A percentile compares a stretch with the other conserved stretches of the same genome.
phyloP scores from a whole-genome alignment of 1,140 invertebrate genomes.

The Drosophila sechellia region DNA sequence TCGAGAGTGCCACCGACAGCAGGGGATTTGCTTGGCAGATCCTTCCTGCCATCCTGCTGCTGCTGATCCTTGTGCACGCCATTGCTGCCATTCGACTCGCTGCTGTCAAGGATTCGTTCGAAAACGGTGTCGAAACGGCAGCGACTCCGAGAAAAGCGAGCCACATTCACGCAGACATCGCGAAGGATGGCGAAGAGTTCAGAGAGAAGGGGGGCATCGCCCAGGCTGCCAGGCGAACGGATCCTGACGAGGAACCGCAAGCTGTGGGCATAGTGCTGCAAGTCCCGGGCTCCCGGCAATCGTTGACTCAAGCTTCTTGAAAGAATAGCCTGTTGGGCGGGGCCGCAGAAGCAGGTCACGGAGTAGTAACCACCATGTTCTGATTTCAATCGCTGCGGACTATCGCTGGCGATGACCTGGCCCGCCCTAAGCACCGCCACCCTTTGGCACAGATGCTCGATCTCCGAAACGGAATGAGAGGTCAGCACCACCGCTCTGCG shows the following conservation, averaged over 20 bases:
- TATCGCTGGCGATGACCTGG: conserved; percentile 89
- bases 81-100: conserved; percentile 11
- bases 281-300: conserved; percentile 49
- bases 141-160: conserved; percentile 65
- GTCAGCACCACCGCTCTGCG: conserved; percentile 88
- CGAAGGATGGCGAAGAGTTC: conserved; percentile 58
- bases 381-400: conserved; percentile 89
- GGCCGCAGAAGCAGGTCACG: conserved; percentile 70
- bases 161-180: conserved; percentile 38
- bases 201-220: conserved; percentile 42
- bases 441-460: conserved; percentile 89
- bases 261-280: conserved; percentile 72
- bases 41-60: conserved; percentile 1
- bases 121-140: conserved; percentile 79
- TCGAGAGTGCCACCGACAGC: conserved; percentile 57
- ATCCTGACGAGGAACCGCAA: conserved; percentile 60
- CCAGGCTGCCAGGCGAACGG: not conserved
- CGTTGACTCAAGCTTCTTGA: conserved; percentile 52
- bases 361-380: conserved; percentile 85
- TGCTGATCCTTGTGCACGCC: conserved; percentile 8
- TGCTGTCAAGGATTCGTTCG: conserved; percentile 74
- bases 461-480: conserved; percentile 91
- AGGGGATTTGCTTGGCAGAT: conserved; percentile 55
- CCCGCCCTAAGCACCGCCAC: conserved; percentile 90
- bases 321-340: conserved; percentile 58